A percentile compares a stretch with the other conserved stretches of the same genome.
These are phyloP conservation scores for Megaceryle alcyon DNA, from an alignment of 2,797 vertebrate species.

Conservation along the genomic window DNA sequence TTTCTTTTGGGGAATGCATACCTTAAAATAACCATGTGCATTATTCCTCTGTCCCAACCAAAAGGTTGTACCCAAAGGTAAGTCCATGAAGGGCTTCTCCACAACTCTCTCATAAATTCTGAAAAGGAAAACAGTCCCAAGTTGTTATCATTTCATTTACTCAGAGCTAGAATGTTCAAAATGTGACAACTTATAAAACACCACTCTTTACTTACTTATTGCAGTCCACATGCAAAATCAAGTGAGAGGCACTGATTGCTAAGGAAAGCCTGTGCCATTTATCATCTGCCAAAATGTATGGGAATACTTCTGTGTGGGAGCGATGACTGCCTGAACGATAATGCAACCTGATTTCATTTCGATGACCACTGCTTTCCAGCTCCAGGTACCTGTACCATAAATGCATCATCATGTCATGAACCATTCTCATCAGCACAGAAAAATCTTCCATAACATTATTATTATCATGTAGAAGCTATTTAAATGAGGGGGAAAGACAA, in stretches of 20 bases:
- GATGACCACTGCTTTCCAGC: conserved; percentile 96
- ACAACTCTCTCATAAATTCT: conserved; percentile 98
- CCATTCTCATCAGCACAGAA: neutral
- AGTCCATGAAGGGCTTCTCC: conserved; percentile 90
- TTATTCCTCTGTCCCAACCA: conserved; percentile 97
- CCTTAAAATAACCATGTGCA: conserved; percentile 96
- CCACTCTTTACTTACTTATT: conserved; percentile 87
- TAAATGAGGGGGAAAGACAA: neutral
- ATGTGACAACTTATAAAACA: neutral
- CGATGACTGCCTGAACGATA: conserved; percentile 89
- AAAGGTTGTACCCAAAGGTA: conserved; percentile 89
- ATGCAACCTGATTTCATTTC: conserved; percentile 94
- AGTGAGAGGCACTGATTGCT: conserved; percentile 93
- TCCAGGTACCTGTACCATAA: conserved; percentile 88
- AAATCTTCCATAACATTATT: neutral
- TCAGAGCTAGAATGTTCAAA: neutral
- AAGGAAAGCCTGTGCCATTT: conserved; percentile 97
- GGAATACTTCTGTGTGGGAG: conserved; percentile 94
- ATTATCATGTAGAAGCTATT: neutral
- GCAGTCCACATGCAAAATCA: conserved; percentile 94
- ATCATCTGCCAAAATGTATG: conserved; percentile 93
- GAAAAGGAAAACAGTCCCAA: neutral
- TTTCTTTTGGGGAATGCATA: conserved; percentile 60
- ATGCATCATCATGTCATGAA: conserved; percentile 3
- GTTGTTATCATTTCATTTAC: neutral